Evolutionary conservation across 2,888 invertebrate genomes (phyloP), one percentile per base, ranked within the genome.

Genomic region (Oxycera nigricornis): DNA sequence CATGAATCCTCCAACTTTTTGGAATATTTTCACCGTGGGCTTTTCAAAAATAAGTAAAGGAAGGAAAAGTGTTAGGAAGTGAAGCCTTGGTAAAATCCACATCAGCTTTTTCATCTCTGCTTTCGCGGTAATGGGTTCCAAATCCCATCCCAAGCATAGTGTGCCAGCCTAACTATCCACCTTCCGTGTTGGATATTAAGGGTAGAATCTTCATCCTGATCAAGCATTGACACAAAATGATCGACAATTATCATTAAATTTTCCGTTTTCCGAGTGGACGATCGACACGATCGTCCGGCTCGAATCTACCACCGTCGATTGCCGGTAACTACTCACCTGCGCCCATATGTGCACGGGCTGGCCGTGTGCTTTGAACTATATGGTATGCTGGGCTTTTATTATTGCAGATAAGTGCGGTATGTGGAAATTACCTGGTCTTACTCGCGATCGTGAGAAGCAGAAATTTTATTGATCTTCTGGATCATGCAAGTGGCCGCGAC

Each of bases 391-490:
- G 14, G 39, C 65, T 39, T 65, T 65, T 65, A 65, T 65, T 65
- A 41, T 41, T 65, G 4, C 22, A 39, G 24, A 22, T 65, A 65
- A 65, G 26, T 39, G 39, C 65, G 39, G 65, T 65, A 65, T 41
- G 39, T 41, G n/a, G 65, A 65, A 39, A 65, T 65, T 65, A 41
- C 39, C 22, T 39, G 62, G 55, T 2, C 39, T 17, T 41, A 22
- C 41, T 65, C 39, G 1, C 55, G 70, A 70, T 70, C 70, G 70
- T 70, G 70, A 70, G 70, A 70, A 70, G 70, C 35, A 28, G 24
- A 68, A 50, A 30, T 70, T 70, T 70, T 52, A 70, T 52, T 70
- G 70, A 70, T 70, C 70, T 52, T 70, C 31, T 70, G 70, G 70
- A 52, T 52, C 70, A 70, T 65, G 65, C 65, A 65, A 65, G 65